Conservation (phyloP, 2,113 vertebrate genomes). For the Amblyornis subalaris region DNA sequence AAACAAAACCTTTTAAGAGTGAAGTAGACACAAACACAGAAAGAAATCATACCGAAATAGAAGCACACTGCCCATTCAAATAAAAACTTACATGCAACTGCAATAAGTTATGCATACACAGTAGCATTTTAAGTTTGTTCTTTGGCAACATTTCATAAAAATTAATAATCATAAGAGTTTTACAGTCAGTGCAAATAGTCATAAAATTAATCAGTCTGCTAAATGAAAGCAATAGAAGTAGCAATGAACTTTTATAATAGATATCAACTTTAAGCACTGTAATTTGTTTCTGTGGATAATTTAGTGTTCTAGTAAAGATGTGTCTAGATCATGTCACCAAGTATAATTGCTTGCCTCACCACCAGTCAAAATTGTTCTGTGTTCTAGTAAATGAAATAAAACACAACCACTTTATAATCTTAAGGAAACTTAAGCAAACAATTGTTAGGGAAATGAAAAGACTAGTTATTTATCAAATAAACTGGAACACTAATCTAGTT, state of each 20-base stretch:
- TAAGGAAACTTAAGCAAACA: neutral
- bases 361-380: neutral
- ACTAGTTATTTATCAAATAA: neutral
- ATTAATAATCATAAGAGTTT: neutral
- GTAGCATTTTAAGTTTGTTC: neutral
- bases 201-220: neutral
- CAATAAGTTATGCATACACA: neutral
- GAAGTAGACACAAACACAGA: neutral
- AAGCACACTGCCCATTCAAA: neutral
- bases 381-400: neutral
- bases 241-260: neutral
- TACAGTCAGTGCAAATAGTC: neutral
- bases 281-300: neutral
- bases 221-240: neutral
- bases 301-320: neutral
- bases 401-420: neutral
- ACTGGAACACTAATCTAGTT: neutral
- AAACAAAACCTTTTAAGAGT: neutral
- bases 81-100: neutral
- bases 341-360: neutral
- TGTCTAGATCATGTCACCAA: neutral
- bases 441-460: neutral
- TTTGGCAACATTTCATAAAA: neutral
- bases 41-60: neutral
- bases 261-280: neutral